Conservation (phyloP, 1,140 invertebrate species). For the Halictus rubicundus region DNA sequence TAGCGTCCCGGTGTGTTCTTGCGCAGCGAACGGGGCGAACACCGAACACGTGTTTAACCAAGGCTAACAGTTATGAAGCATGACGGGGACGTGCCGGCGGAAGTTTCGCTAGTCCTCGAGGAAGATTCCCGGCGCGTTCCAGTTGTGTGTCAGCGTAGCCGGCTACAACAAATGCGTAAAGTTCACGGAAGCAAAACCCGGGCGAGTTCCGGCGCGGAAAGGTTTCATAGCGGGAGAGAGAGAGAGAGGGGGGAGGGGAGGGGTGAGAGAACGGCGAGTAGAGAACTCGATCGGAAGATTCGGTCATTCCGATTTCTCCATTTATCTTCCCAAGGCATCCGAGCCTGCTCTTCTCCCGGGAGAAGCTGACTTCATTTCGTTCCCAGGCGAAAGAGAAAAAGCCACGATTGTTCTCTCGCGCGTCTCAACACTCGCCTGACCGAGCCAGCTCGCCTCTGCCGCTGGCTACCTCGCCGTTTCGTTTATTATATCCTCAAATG, state of each 20-base stretch:
- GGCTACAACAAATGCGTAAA: constrained; percentile 32
- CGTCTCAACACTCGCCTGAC: no score
- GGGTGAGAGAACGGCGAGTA: not conserved
- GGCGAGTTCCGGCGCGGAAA: no score
- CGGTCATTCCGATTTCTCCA: constrained; percentile 14
- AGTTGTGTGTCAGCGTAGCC: constrained; percentile 27
- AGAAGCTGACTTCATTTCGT: constrained; percentile 7
- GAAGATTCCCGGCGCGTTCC: constrained; percentile 36
- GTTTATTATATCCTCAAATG: no score
- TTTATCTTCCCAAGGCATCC: constrained; percentile 1
- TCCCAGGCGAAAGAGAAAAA: not conserved
- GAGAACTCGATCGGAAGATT: constrained; percentile 3
- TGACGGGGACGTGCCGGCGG: constrained; percentile 28
- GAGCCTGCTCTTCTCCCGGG: not conserved
- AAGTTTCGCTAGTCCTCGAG: constrained; percentile 39
- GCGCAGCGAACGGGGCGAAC: not conserved
- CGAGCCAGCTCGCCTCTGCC: no score
- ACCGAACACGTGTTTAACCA: constrained; percentile 35
- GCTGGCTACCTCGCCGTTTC: no score
- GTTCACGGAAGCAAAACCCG: constrained; percentile 17
- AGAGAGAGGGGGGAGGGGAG: no score
- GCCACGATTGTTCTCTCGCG: no score
- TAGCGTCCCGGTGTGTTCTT: not conserved
- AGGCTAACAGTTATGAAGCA: constrained; percentile 50
- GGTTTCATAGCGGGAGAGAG: no score